Evolutionary conservation across 2,797 vertebrate genomes (phyloP).

Genomic region (Selene dorsalis): DNA sequence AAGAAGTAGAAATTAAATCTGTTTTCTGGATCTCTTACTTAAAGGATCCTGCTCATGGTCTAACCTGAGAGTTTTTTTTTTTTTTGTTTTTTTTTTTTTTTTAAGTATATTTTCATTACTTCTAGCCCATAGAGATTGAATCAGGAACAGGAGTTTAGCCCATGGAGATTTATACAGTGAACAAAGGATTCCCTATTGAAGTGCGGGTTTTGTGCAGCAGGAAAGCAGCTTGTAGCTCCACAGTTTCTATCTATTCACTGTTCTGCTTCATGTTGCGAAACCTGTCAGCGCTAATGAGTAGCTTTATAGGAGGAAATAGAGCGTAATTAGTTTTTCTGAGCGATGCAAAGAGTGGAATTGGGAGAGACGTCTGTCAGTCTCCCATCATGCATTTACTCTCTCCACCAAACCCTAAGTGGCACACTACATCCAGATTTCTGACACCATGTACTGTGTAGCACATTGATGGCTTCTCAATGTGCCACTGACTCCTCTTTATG

Average conservation of each 20-base stretch:
- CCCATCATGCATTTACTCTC: slow-evolving; percentile 35
- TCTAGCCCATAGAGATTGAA: slow-evolving; percentile 55
- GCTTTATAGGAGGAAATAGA: slow-evolving; percentile 76
- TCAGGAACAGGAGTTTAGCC: slow-evolving; percentile 49
- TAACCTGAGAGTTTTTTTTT: too few relatives aligned
- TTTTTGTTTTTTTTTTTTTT: too few relatives aligned
- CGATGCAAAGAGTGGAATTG: slow-evolving; percentile 34
- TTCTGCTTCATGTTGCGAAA: slow-evolving; percentile 80
- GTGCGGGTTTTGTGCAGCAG: slow-evolving; percentile 69
- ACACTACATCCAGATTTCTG: slow-evolving; percentile 45
- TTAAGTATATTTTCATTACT: slow-evolving; percentile 73
- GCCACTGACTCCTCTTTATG: slow-evolving; percentile 63
- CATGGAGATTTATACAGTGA: slow-evolving; percentile 70
- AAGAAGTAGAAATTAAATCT: slow-evolving; percentile 25
- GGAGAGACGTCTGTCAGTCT: slow-evolving; percentile 58
- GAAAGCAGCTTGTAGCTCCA: slow-evolving; percentile 70
- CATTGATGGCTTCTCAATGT: slow-evolving; percentile 48
- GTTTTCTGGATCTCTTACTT: slow-evolving; percentile 15
- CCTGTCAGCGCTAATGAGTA: slow-evolving; percentile 76
- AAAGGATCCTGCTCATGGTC: slow-evolving; percentile 22
- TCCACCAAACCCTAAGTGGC: slow-evolving; percentile 37
- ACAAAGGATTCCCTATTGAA: slow-evolving; percentile 79
- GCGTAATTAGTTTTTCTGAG: slow-evolving; percentile 70
- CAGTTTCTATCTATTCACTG: slow-evolving; percentile 73
- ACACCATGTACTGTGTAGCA: slow-evolving; percentile 39